Evolutionary conservation across 2,113 vertebrate genomes (phyloP).

Genomic region (Catharus fuscescens): DNA sequence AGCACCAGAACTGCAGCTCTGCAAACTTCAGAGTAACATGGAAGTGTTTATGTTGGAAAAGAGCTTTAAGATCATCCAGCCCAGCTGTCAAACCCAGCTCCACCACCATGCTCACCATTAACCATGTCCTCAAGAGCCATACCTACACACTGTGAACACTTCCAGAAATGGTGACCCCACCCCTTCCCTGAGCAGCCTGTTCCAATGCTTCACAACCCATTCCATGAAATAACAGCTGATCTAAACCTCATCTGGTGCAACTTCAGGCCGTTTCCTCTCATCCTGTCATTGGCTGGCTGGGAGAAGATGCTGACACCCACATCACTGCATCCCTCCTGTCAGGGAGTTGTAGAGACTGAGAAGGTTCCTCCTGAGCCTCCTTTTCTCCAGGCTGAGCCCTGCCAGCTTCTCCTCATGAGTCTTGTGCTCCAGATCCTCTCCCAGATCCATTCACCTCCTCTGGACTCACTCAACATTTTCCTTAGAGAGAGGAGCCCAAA

Average conservation of each 20-base stretch:
- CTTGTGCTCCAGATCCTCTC: neutral
- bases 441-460: neutral
- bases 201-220: neutral
- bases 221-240: neutral
- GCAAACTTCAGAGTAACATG: neutral
- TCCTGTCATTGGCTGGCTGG: neutral
- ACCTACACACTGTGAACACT: neutral
- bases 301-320: neutral
- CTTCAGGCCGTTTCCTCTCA: neutral
- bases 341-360: neutral
- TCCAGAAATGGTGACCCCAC: neutral
- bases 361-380: neutral
- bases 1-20: neutral
- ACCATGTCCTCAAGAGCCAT: no score
- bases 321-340: neutral
- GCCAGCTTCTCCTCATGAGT: neutral
- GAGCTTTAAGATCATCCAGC: neutral
- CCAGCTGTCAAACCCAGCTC: neutral
- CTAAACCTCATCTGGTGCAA: neutral
- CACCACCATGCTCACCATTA: fast-evolving
- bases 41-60: neutral
- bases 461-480: no score
- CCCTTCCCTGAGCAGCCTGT: neutral
- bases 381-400: neutral
- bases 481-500: neutral